Evolutionary conservation across 2,113 vertebrate species (phyloP).

Genomic region (Neolamprologus tretocephalus): DNA sequence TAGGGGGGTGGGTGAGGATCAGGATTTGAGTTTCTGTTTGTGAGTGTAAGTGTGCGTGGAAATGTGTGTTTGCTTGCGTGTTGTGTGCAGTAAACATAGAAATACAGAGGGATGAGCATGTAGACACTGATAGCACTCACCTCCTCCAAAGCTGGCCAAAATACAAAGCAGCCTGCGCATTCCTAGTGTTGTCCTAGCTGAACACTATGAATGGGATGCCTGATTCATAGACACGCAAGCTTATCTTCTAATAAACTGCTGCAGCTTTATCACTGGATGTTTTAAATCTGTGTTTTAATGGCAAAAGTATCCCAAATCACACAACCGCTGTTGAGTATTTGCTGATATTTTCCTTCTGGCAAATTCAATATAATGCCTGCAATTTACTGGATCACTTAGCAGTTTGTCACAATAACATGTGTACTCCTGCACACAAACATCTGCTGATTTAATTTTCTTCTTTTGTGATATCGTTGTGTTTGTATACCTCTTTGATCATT

Average conservation of each 20-base stretch:
- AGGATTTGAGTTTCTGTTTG: constrained; percentile 54
- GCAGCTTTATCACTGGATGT: not conserved
- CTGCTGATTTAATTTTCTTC: not conserved
- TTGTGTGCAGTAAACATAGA: constrained; percentile 23
- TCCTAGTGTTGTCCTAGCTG: not conserved
- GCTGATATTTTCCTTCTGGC: not conserved
- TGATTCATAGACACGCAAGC: constrained; percentile 9
- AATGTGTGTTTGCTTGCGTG: constrained; percentile 22
- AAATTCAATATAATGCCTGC: not conserved
- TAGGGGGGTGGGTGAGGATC: not conserved
- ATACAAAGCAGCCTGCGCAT: constrained; percentile 24
- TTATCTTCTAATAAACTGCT: not conserved
- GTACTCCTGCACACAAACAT: not conserved
- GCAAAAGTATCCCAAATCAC: not conserved
- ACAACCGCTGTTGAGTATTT: not conserved
- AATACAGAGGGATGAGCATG: constrained; percentile 15
- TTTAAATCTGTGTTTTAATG: not conserved
- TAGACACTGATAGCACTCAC: constrained; percentile 36
- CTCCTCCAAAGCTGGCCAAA: constrained; percentile 41
- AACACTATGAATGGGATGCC: constrained; percentile 20
- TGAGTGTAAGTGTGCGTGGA: constrained; percentile 17
- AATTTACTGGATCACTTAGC: not conserved
- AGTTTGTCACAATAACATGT: not conserved
- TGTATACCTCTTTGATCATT: not conserved
- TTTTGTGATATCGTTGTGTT: not conserved